These are phyloP conservation scores for Drosophila pallidifrons DNA, from an alignment of 1,140 invertebrate species.

Conservation along the genomic window DNA sequence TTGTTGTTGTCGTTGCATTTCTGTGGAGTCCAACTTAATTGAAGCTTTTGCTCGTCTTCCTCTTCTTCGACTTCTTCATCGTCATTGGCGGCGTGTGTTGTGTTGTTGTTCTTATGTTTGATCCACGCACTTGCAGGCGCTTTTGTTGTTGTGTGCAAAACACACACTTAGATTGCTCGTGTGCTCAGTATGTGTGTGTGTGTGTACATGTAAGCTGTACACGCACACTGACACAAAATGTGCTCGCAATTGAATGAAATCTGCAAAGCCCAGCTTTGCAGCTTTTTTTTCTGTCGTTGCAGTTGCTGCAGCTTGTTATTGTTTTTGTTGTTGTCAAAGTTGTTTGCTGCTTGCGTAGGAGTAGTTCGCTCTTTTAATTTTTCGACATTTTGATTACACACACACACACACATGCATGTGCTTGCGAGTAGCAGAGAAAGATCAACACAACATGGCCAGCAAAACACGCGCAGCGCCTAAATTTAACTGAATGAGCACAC, in stretches of 20 bases:
- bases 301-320: neutral
- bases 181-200: constrained; percentile 13
- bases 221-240: neutral
- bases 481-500: constrained; percentile 40
- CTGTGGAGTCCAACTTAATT: constrained; percentile 38
- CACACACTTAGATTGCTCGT: neutral
- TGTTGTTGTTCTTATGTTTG: constrained; percentile 18
- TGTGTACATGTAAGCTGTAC: constrained; percentile 22
- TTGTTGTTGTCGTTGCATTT: constrained; percentile 29
- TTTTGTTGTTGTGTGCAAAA: constrained; percentile 23
- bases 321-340: constrained; percentile 1
- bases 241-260: constrained; percentile 34
- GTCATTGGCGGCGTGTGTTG: too few relatives aligned
- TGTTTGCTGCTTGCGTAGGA: constrained; percentile 15
- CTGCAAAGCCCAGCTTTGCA: neutral
- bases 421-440: constrained; percentile 16
- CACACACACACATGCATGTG: neutral
- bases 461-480: constrained; percentile 34
- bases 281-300: constrained; percentile 8
- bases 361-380: neutral
- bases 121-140: constrained; percentile 21
- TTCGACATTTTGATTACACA: constrained; percentile 7
- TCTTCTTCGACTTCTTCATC: neutral
- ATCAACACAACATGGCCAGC: constrained; percentile 25
- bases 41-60: constrained; percentile 27